Evolutionary conservation across 2,113 vertebrate genomes (phyloP).

Genomic region (Electrona antarctica): DNA sequence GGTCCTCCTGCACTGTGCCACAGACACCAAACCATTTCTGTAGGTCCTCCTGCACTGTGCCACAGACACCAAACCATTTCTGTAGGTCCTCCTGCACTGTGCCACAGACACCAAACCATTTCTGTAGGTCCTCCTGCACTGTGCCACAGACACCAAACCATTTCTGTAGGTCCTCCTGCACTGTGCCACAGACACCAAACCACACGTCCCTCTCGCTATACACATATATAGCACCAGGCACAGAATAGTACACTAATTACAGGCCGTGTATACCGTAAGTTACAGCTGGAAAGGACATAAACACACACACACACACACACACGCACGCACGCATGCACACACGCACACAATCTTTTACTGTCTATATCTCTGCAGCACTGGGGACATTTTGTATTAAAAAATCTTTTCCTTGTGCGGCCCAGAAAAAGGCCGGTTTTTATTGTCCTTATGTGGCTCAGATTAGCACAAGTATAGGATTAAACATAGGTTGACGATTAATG

Average conservation of each 20-base stretch:
- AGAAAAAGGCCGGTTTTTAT: too few relatives aligned
- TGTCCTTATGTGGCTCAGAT: too few relatives aligned
- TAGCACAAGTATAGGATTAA: too few relatives aligned
- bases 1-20: constrained; percentile 37
- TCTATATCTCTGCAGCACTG: background rate
- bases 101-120: constrained; percentile 57
- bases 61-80: constrained; percentile 59
- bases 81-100: constrained; percentile 39
- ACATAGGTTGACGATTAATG: too few relatives aligned
- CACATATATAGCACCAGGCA: constrained; percentile 74
- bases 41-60: constrained; percentile 42
- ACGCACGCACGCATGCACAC: background rate
- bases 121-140: constrained; percentile 45
- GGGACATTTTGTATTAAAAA: background rate
- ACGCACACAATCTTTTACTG: background rate
- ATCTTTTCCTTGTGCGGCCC: background rate
- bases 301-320: background rate
- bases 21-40: constrained; percentile 57
- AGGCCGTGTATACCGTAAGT: constrained; percentile 43
- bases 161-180: constrained; percentile 44
- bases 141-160: constrained; percentile 44
- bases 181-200: constrained; percentile 52
- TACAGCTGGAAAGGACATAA: constrained; percentile 41
- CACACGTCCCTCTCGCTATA: constrained; percentile 50
- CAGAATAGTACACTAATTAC: constrained; percentile 67